These are phyloP conservation scores for Excalfactoria chinensis DNA, from an alignment of 2,113 vertebrate species.

Conservation along the genomic window DNA sequence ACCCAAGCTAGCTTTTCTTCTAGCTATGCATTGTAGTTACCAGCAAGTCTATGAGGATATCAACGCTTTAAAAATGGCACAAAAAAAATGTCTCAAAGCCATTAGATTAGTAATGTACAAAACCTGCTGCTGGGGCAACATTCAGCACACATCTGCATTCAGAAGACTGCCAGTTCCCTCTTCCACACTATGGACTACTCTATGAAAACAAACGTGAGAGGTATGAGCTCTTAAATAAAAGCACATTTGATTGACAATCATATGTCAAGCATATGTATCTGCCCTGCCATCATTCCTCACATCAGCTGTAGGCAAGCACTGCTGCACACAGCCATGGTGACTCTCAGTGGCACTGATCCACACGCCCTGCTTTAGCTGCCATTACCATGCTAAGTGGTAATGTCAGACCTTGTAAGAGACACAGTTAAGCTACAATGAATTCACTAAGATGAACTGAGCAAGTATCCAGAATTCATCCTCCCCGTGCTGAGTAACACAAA, in stretches of 20 bases:
- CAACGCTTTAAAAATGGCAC: neutral
- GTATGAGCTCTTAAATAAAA: neutral
- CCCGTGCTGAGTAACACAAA: neutral
- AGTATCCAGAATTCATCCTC: neutral
- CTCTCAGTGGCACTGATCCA: neutral
- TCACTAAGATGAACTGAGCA: neutral
- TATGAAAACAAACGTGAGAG: neutral
- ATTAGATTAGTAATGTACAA: neutral
- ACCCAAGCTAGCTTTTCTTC: neutral
- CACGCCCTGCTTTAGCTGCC: neutral
- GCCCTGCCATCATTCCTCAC: neutral
- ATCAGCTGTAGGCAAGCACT: neutral
- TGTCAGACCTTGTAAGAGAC: neutral
- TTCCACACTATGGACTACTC: neutral
- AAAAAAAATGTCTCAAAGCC: neutral
- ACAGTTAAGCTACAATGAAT: neutral
- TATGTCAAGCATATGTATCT: fast-evolving
- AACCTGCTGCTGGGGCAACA: neutral
- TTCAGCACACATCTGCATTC: neutral
- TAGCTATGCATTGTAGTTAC: neutral
- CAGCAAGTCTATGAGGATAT: neutral
- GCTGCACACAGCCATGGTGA: neutral
- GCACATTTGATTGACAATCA: neutral
- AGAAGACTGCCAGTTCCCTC: neutral
- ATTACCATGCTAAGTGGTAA: neutral